phyloP scores from a whole-genome alignment of 2,113 vertebrate species.

The Spilogale gracilis region DNA sequence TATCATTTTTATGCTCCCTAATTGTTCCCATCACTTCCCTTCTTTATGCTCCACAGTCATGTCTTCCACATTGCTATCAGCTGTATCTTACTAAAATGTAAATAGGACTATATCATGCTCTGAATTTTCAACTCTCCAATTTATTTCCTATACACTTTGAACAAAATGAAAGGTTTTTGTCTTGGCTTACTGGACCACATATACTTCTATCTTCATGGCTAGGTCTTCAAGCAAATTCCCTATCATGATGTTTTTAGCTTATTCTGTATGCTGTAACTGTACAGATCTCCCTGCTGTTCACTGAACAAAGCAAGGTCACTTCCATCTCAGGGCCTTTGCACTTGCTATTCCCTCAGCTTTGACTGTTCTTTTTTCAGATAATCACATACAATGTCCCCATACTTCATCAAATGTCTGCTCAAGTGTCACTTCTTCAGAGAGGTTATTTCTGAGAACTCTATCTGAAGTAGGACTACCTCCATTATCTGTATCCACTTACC shows the following conservation, averaged over 20 bases:
- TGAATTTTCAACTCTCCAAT: background rate
- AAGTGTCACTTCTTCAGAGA: background rate
- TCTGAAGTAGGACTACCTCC: background rate
- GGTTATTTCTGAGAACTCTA: background rate
- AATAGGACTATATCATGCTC: background rate
- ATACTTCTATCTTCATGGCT: background rate
- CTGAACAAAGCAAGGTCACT: background rate
- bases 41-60: background rate
- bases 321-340: background rate
- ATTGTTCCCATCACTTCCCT: background rate
- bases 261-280: background rate
- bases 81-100: background rate
- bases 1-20: background rate
- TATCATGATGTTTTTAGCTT: background rate
- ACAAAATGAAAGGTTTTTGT: background rate
- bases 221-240: background rate
- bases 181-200: background rate
- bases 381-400: background rate
- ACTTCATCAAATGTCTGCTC: background rate
- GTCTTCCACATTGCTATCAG: background rate
- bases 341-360: background rate
- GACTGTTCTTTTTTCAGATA: background rate
- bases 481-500: background rate
- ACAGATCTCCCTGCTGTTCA: background rate
- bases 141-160: background rate